A percentile compares a stretch with the other conserved stretches of the same genome.
These are phyloP conservation scores for Columba livia DNA, from an alignment of 2,113 vertebrate genomes.

Conservation along the genomic window DNA sequence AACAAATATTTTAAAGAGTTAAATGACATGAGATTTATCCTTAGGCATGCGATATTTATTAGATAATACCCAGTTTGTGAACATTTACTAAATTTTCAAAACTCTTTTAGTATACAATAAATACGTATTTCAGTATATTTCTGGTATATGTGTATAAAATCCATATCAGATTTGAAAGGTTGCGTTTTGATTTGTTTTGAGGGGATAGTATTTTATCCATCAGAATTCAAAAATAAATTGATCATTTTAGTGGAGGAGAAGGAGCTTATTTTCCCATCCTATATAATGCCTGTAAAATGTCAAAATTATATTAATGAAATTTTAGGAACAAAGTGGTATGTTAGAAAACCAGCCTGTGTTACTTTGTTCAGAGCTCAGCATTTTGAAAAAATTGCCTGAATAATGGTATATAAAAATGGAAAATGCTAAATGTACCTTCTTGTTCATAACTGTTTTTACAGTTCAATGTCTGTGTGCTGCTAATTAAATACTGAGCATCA, in stretches of 20 bases:
- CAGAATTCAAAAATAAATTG: not conserved
- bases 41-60: not conserved
- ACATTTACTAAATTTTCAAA: not conserved
- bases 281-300: not conserved
- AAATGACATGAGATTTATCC: not conserved
- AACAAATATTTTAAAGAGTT: not conserved
- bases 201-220: not conserved
- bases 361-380: not conserved
- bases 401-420: not conserved
- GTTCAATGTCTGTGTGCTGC: not conserved
- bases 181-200: not conserved
- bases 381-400: not conserved
- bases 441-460: not conserved
- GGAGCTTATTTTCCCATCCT: not conserved
- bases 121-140: not conserved
- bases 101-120: not conserved
- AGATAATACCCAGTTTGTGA: not conserved
- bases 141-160: not conserved
- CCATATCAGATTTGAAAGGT: not conserved
- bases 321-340: not conserved
- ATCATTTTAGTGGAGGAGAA: not conserved
- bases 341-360: not conserved
- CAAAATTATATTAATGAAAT: not conserved
- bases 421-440: not conserved
- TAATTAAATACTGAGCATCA: not conserved